Percentiles rank a stretch among this genome's conserved stretches.
phyloP scores from a whole-genome alignment of 2,113 vertebrate species.

The Nothobranchius kuhntae region DNA sequence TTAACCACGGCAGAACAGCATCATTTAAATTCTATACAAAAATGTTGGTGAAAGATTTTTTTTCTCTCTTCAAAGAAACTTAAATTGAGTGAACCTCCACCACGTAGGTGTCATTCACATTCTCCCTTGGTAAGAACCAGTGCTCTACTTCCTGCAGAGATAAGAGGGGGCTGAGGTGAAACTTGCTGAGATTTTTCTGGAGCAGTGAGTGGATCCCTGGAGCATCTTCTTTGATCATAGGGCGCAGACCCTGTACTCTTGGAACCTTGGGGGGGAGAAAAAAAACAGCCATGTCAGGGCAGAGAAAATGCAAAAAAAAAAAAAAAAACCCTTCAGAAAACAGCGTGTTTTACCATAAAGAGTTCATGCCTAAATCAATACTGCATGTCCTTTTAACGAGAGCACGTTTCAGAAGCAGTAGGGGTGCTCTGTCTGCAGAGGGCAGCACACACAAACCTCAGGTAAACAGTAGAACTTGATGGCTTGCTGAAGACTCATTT shows the following conservation, averaged over 20 bases:
- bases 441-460: constrained; percentile 82
- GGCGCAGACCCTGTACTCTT: constrained; percentile 84
- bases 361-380: background rate
- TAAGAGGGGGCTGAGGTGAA: constrained; percentile 84
- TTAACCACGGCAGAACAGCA: background rate
- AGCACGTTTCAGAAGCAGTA: background rate
- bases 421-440: constrained; percentile 15
- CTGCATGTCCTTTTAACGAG: background rate
- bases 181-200: constrained; percentile 81
- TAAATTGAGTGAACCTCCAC: constrained; percentile 83
- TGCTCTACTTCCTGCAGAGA: constrained; percentile 88
- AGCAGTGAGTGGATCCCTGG: constrained; percentile 81
- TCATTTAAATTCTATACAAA: background rate
- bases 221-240: constrained; percentile 86
- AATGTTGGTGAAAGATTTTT: background rate
- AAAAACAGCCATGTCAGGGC: background rate
- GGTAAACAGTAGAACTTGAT: constrained; percentile 91
- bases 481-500: constrained; percentile 90
- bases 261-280: constrained; percentile 73
- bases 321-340: background rate
- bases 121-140: constrained; percentile 90
- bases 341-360: background rate
- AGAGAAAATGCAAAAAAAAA: background rate
- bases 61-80: background rate
- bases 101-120: constrained; percentile 92